Evolutionary conservation across 2,113 vertebrate genomes (phyloP).

Genomic region (Apteryx mantelli): DNA sequence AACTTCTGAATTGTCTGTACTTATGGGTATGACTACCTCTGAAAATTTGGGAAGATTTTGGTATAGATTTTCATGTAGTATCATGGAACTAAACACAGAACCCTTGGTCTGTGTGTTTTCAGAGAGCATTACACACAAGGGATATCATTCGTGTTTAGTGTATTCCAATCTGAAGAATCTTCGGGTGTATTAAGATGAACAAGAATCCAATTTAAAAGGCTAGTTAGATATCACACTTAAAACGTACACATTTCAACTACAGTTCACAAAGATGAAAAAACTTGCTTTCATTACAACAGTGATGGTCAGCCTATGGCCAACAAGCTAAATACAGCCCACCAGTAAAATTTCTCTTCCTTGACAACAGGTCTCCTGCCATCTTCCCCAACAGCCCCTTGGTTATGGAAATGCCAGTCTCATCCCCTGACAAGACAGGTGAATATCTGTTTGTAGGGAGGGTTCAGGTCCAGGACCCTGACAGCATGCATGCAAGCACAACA

Average conservation of each 20-base stretch:
- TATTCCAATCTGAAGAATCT: neutral
- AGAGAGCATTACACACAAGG: neutral
- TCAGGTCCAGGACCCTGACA: neutral
- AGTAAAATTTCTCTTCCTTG: neutral
- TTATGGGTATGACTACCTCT: neutral
- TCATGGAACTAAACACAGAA: neutral
- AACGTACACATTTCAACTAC: neutral
- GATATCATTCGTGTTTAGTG: neutral
- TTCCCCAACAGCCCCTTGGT: neutral
- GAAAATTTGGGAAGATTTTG: neutral
- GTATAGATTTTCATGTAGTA: neutral
- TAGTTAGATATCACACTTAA: neutral
- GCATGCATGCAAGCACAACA: neutral
- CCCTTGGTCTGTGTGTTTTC: neutral
- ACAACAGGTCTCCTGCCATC: neutral
- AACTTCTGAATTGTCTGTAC: neutral
- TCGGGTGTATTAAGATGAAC: neutral
- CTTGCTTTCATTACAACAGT: neutral
- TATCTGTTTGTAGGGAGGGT: neutral
- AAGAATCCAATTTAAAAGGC: neutral
- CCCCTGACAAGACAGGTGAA: rapidly evolving
- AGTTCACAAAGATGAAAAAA: neutral
- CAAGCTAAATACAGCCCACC: neutral
- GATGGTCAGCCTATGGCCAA: neutral
- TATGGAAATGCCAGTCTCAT: neutral